These are phyloP conservation scores for Pelodytes ibericus DNA, from an alignment of 2,797 vertebrate species.

Conservation along the genomic window DNA sequence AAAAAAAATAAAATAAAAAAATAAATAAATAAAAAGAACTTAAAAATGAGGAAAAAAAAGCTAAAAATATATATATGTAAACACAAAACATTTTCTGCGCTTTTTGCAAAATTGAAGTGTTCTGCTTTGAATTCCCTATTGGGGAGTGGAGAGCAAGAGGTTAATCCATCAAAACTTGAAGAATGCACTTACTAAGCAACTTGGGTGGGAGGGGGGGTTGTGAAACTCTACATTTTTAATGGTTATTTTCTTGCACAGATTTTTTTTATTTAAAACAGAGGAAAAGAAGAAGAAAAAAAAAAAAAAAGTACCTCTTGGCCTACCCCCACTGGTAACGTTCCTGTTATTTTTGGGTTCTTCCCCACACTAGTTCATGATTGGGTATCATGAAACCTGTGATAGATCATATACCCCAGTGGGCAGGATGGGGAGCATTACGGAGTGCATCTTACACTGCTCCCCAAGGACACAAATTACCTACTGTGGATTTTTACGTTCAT, in stretches of 20 bases:
- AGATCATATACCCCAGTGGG: neutral
- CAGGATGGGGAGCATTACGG: constrained; percentile 17
- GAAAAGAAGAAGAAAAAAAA: constrained; percentile 1
- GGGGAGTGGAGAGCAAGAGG: constrained; percentile 12
- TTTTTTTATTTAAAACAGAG: constrained; percentile 34
- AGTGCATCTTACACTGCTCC: neutral
- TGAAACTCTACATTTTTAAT: constrained; percentile 31
- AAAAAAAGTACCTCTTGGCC: neutral
- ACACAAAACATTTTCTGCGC: constrained; percentile 8
- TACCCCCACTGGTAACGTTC: constrained; percentile 9
- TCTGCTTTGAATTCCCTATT: constrained; percentile 36
- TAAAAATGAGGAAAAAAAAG: neutral
- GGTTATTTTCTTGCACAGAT: constrained; percentile 51
- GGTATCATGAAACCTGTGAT: constrained; percentile 1
- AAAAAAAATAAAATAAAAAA: constrained; percentile 25
- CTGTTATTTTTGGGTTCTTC: neutral
- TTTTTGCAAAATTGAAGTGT: constrained; percentile 33
- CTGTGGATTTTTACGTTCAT: neutral
- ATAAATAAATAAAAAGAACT: neutral
- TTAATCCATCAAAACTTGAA: constrained; percentile 54
- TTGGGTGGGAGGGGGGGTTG: constrained; percentile 5
- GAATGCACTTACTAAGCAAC: constrained; percentile 51
- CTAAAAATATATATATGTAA: too few species aligned
- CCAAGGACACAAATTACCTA: neutral
- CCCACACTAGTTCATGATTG: neutral